Base-by-base conservation (phyloP, 2,888 invertebrate species). In the Glaucopsyche alexis region DNA sequence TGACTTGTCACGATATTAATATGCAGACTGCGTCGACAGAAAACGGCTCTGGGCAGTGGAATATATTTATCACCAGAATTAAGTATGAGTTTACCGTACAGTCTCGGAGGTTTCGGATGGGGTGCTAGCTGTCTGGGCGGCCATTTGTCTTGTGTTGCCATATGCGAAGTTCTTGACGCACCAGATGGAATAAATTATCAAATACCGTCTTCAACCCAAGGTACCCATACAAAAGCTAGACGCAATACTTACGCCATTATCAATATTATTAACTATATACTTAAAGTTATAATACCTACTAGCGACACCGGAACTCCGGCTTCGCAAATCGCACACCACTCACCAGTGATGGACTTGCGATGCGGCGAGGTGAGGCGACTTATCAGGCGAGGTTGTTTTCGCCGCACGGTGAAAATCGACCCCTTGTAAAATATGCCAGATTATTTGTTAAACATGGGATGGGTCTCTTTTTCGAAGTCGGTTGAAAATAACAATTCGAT, bases 161-260 rank as follows among this genome's bases (percentile, higher is more conserved):
- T 97, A 75, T 96, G 97, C 87, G 96, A 98, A 90, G 94, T 97
- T 72, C 94, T 97, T 69, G 94, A 96, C 85, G 95, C 96, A 81
- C 94, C 95, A 1, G 94, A 94, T 72, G 94, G 94, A 77, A 94
- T 95, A 7, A 93, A 93, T 80, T 93, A 93, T 78, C 94, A 94
- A 77, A 93, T 91, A 81, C 88, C 88, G 0, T 83, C 87, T 50
- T 80, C 85, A 11, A 87, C 84, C 78, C 91, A 90, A 85, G 93
- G 92, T 88, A 29, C 29, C 29, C 4, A 76, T 52, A 65, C 19
- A 55, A 11, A 55, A 16, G 9, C 52, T n/a, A 16, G n/a, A n/a
- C 4, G 8, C 5, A 50, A 50, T 52, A 29, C 29, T 29, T 29
- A 29, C 29, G 29, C 1, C 4, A 29, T 29, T 29, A 29, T 16